Evolutionary conservation across 2,113 vertebrate species (phyloP).

Genomic region (Pelecanus crispus): DNA sequence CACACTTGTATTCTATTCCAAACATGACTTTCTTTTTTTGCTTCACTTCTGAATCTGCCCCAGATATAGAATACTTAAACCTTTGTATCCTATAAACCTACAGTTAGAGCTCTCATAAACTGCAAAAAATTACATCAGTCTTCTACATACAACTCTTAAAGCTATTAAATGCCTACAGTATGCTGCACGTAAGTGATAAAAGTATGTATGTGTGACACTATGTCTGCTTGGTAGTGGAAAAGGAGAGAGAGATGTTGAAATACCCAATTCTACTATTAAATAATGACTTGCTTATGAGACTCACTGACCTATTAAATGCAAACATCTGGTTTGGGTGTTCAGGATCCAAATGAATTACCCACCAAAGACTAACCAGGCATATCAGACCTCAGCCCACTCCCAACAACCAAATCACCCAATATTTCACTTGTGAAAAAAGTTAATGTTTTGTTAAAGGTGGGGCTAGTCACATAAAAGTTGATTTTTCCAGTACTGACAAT

Average conservation of each 20-base stretch:
- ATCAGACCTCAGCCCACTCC: conserved; percentile 8
- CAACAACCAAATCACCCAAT: conserved; percentile 35
- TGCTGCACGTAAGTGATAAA: conserved; percentile 55
- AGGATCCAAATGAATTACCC: conserved; percentile 57
- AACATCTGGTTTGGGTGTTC: conserved; percentile 62
- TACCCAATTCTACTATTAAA: conserved; percentile 56
- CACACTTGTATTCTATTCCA: conserved; percentile 8
- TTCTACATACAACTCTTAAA: conserved; percentile 7
- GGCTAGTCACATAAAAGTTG: not conserved
- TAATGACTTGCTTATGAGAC: conserved; percentile 63
- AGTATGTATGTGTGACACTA: conserved; percentile 57
- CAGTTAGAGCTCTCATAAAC: conserved; percentile 48
- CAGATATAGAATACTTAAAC: conserved; percentile 39
- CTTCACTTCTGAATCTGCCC: not conserved
- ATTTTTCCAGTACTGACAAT: conserved; percentile 38
- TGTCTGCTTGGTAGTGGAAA: conserved; percentile 55
- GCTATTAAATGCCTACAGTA: conserved; percentile 43
- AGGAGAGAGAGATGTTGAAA: conserved; percentile 51
- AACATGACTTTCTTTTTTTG: not conserved
- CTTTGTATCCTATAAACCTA: conserved; percentile 44
- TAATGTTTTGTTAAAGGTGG: conserved; percentile 21
- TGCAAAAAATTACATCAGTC: conserved; percentile 54
- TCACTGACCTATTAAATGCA: conserved; percentile 61
- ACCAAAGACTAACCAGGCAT: conserved; percentile 44
- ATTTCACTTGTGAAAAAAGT: conserved; percentile 44